phyloP scores from a whole-genome alignment of 30 jellyfish, hydroid and myxozoan genomes.

The Cassiopea andromeda region DNA sequence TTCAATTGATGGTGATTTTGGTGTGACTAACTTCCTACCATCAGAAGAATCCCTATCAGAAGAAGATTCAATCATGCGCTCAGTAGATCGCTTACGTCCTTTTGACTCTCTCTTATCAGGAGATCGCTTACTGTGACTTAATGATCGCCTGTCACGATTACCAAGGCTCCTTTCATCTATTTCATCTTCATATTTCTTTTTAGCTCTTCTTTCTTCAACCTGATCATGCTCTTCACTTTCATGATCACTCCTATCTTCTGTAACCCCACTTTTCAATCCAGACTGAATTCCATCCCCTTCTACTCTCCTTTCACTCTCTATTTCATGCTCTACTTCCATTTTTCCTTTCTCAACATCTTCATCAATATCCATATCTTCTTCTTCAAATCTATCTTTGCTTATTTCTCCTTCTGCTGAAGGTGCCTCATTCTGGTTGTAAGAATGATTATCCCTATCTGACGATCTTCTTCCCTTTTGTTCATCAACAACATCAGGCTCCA shows the following conservation, averaged over 20 bases:
- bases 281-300: neutral
- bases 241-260: neutral
- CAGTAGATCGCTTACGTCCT: slow-evolving; percentile 1
- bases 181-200: neutral
- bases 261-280: neutral
- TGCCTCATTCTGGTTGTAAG: neutral
- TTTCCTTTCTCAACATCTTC: slow-evolving; percentile 10
- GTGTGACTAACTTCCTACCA: neutral
- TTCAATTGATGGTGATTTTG: neutral
- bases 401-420: slow-evolving; percentile 1
- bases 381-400: slow-evolving; percentile 12
- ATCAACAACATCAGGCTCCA: neutral
- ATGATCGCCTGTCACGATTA: slow-evolving; percentile 20
- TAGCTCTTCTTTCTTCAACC: neutral
- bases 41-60: slow-evolving; percentile 6
- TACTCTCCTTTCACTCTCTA: slow-evolving; percentile 2
- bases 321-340: neutral
- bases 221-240: neutral
- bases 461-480: neutral
- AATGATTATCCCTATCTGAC: slow-evolving; percentile 1
- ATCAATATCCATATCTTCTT: slow-evolving; percentile 52
- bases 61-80: slow-evolving; percentile 11
- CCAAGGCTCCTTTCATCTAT: neutral
- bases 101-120: neutral
- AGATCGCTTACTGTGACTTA: neutral